Base-by-base conservation (phyloP, 1,140 invertebrate species). In the Whitmania pigra region DNA sequence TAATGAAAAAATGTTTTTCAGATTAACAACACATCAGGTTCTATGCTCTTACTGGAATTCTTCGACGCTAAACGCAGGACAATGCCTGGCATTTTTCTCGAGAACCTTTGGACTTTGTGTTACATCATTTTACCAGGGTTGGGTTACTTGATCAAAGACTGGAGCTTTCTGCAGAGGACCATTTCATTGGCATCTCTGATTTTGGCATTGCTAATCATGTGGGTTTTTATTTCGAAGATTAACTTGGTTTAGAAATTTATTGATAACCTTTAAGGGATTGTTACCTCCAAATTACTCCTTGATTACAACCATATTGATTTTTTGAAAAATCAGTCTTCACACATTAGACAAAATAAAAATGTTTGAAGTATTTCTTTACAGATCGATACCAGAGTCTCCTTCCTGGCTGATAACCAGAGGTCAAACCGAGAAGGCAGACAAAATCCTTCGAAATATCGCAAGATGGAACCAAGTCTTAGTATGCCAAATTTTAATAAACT, bases 51-150 rank as follows among this genome's bases (percentile, higher is more conserved):
- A 6, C 29, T 71, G 0, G 69, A 71, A 22, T 27, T 71, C 20
- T 71, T 71, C 18, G 69, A 71, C 25, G 22, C 69, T 11, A 55
- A 25, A 25, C 69, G 69, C 22, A n/a, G 69, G 13, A 55, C 69
- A 20, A 9, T 71, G 11, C 36, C 69, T 11, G 69, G 69, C 9
- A 71, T 71, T 22, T 7, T 40, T 2, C 69, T 71, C 18, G 6
- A 71, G 25, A 53, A 5, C 17, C 25, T 36, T 20, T 71, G 69
- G 69, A 27, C 7, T 22, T 7, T n/a, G 5, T 25, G 0, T 25
- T 25, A 71, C 43, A 15, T 53, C 27, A 53, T 27, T 6, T 53
- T 71, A 17, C 69, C 69, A 11, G 36, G 43, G 7, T 27, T 71
- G 20, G 69, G 43, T 3, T 71, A 55, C 17, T 53, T 55, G 18